Evolutionary conservation across 2,888 invertebrate species (phyloP).

Genomic region (Ornithoptera priamus): DNA sequence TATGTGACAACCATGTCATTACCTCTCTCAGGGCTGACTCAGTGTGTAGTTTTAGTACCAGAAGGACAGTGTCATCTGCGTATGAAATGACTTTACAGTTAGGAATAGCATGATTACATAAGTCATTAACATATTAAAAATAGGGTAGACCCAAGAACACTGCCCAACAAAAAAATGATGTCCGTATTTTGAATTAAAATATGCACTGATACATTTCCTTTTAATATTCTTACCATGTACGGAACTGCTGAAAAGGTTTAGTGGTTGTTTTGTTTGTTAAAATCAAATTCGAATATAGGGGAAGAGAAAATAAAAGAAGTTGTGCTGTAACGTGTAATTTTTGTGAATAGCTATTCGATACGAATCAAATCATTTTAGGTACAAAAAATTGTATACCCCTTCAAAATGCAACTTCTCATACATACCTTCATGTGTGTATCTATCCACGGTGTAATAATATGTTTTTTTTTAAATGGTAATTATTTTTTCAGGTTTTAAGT

Average conservation of each 20-base stretch:
- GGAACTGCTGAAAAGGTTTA: conserved; percentile 30
- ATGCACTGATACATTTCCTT: background rate
- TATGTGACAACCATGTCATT: no score
- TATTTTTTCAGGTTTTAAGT: conserved; percentile 25
- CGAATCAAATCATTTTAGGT: conserved; percentile 69
- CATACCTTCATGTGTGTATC: background rate
- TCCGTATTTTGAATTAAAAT: no score
- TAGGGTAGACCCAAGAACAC: no score
- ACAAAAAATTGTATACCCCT: conserved; percentile 56
- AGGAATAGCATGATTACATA: no score
- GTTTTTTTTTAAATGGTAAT: background rate
- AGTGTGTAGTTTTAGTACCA: no score
- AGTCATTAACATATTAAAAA: no score
- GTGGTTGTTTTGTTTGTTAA: conserved; percentile 57
- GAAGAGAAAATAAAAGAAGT: conserved; percentile 73
- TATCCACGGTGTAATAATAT: conserved; percentile 2
- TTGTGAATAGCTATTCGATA: conserved; percentile 75
- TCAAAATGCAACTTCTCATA: conserved; percentile 41
- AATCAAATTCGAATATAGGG: conserved; percentile 68
- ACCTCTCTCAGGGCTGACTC: no score
- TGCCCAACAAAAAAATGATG: no score
- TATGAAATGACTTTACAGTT: no score
- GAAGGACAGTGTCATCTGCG: no score
- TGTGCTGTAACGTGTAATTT: conserved; percentile 73
- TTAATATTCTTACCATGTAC: conserved; percentile 6